Conservation (phyloP, 2,888 invertebrate genomes). For the Diarsia mendica region DNA sequence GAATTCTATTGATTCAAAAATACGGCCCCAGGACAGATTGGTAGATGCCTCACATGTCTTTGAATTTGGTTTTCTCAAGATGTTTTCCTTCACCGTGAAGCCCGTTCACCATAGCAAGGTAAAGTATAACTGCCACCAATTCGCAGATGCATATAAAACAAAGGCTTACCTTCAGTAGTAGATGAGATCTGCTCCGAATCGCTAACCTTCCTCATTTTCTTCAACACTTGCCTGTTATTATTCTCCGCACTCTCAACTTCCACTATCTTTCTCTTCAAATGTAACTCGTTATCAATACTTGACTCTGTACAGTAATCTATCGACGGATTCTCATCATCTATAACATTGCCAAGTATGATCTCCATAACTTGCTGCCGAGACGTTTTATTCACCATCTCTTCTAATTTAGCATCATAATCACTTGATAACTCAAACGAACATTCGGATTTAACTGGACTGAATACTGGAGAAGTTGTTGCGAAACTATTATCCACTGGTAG, state of each 20-base stretch:
- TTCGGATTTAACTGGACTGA: constrained; percentile 86
- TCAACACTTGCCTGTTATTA: constrained; percentile 81
- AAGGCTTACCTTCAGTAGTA: constrained; percentile 83
- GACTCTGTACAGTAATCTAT: constrained; percentile 83
- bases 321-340: constrained; percentile 81
- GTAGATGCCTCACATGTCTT: not conserved
- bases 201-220: constrained; percentile 83
- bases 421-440: constrained; percentile 85
- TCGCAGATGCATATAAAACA: not conserved
- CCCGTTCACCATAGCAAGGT: not conserved
- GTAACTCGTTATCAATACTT: constrained; percentile 74
- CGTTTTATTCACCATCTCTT: constrained; percentile 86
- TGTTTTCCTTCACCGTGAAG: not conserved
- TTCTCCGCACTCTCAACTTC: constrained; percentile 79
- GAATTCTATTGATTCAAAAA: too few relatives aligned
- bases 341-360: constrained; percentile 85
- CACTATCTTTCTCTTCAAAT: constrained; percentile 78
- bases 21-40: not conserved
- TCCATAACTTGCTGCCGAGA: constrained; percentile 88
- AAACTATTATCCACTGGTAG: constrained; percentile 75
- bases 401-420: constrained; percentile 85
- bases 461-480: constrained; percentile 66
- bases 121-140: not conserved
- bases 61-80: not conserved
- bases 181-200: constrained; percentile 86